Percentiles rank a stretch among this genome's conserved stretches.
phyloP scores from a whole-genome alignment of 2,888 invertebrate species.

The Pristionchus fissidentatus region DNA sequence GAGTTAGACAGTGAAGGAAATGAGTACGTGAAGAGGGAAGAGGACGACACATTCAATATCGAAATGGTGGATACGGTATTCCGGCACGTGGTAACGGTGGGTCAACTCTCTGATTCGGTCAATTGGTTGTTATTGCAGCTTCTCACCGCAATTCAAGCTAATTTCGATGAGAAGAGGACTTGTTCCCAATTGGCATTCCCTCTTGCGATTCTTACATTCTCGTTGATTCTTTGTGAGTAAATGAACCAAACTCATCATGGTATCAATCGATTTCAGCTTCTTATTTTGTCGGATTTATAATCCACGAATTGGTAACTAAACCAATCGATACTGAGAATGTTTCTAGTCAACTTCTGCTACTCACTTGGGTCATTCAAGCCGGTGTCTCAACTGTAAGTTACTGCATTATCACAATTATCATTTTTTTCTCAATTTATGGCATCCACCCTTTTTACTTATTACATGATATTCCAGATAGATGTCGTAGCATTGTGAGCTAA shows the following conservation, averaged over 20 bases:
- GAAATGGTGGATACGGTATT: conserved; percentile 21
- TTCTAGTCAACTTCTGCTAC: conserved; percentile 1
- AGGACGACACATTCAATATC: conserved; percentile 1
- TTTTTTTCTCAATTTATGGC: neutral
- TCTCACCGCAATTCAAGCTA: conserved; percentile 37
- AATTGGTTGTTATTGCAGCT: conserved; percentile 12
- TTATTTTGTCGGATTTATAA: conserved; percentile 7
- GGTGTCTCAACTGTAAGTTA: conserved; percentile 4
- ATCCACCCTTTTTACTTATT: neutral
- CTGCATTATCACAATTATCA: neutral
- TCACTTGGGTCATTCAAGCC: conserved; percentile 21
- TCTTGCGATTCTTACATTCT: neutral
- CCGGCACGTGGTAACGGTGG: neutral
- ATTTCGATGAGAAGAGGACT: neutral
- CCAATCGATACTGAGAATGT: conserved; percentile 14
- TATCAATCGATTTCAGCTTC: neutral
- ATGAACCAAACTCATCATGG: neutral
- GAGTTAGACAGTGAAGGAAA: conserved; percentile 37
- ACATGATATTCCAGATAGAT: too few relatives aligned
- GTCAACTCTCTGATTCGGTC: neutral
- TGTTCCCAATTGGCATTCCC: conserved; percentile 14
- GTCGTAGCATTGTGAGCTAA: too few relatives aligned
- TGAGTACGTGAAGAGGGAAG: conserved; percentile 16
- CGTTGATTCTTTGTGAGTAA: conserved; percentile 3
- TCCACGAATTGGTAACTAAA: neutral